These are phyloP conservation scores for Trichomalopsis sarcophagae DNA, from an alignment of 1,140 invertebrate species.

Conservation along the genomic window DNA sequence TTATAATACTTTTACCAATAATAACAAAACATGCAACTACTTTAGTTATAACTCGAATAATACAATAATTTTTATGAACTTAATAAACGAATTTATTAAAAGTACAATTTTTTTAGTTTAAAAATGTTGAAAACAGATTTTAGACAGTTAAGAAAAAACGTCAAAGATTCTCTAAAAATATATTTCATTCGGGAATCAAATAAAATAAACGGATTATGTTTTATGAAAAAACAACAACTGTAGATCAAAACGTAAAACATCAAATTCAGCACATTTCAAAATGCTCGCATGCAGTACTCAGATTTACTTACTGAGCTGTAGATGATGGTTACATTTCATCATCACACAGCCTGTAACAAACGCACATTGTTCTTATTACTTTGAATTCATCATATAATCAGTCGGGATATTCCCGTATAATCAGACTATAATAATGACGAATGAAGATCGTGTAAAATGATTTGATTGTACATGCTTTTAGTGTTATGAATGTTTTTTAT, in stretches of 20 bases:
- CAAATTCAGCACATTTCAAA: slow-evolving; percentile 46
- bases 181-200: slow-evolving; percentile 19
- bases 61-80: background rate
- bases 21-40: slow-evolving; percentile 19
- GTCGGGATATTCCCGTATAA: slow-evolving; percentile 22
- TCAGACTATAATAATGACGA: slow-evolving; percentile 14
- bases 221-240: slow-evolving; percentile 43
- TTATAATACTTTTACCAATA: background rate
- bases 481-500: background rate
- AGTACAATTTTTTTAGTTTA: background rate
- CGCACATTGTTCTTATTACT: slow-evolving; percentile 52
- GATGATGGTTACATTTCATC: slow-evolving; percentile 71
- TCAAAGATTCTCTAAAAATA: no score
- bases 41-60: background rate
- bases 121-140: background rate
- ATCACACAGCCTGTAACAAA: slow-evolving; percentile 71
- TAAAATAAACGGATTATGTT: background rate
- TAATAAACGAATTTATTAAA: background rate
- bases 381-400: background rate
- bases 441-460: slow-evolving; percentile 16
- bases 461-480: slow-evolving; percentile 5
- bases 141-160: no score
- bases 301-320: slow-evolving; percentile 69
- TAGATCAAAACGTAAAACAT: slow-evolving; percentile 23
- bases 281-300: slow-evolving; percentile 47